Percentiles rank a stretch among this genome's conserved stretches.
Evolutionary conservation across 2,113 vertebrate species (phyloP).

Genomic region (Excalfactoria chinensis): DNA sequence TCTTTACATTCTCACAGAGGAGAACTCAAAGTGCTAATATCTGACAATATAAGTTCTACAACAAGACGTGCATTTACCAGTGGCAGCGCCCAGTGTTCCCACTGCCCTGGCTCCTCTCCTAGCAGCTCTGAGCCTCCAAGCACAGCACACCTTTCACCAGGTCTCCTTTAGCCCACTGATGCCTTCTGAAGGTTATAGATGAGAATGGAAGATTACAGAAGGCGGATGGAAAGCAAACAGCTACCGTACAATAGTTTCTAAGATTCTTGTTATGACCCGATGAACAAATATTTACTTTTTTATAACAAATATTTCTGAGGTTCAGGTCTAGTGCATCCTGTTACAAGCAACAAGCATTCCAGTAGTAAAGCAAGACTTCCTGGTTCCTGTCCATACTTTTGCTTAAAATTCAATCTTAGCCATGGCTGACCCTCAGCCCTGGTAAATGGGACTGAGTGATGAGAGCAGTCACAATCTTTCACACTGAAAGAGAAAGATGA

Average conservation of each 20-base stretch:
- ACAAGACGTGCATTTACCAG: background rate
- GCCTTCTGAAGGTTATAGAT: background rate
- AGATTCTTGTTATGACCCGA: background rate
- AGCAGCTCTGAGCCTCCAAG: background rate
- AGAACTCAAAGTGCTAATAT: background rate
- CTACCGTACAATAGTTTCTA: background rate
- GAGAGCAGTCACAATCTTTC: background rate
- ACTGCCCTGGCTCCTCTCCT: background rate
- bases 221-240: conserved; percentile 23
- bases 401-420: background rate
- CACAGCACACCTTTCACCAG: background rate
- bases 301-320: background rate
- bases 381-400: background rate
- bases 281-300: conserved; percentile 53
- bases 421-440: background rate
- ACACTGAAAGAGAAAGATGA: background rate
- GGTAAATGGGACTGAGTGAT: background rate
- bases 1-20: background rate
- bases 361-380: background rate
- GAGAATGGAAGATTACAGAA: background rate
- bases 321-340: background rate
- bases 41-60: background rate
- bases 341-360: background rate
- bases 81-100: background rate
- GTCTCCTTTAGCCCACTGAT: background rate